phyloP scores from a whole-genome alignment of 1,140 invertebrate genomes.

The Palaemon carinicauda region DNA sequence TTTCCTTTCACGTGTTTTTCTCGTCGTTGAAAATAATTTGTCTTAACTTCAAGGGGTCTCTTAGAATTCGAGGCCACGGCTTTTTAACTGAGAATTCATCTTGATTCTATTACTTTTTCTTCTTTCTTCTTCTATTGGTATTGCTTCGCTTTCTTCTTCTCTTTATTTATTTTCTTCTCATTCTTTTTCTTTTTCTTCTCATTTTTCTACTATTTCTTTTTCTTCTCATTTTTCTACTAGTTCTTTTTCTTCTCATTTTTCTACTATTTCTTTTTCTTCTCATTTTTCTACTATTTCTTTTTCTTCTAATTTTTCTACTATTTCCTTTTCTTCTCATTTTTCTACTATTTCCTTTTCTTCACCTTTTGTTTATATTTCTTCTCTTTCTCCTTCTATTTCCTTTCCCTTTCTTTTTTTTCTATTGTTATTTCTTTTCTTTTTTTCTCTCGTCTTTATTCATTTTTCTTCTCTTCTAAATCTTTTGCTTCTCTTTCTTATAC shows the following conservation, averaged over 20 bases:
- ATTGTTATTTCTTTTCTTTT: not conserved
- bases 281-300: not conserved
- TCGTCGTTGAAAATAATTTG: no score
- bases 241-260: no score
- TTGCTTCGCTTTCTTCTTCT: not conserved
- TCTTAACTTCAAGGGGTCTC: no score
- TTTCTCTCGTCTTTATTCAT: no score
- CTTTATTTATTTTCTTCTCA: not conserved
- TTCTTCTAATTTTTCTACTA: not conserved
- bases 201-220: not conserved
- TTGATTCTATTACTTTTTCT: not conserved
- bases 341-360: not conserved
- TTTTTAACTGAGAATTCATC: no score
- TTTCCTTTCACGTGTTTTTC: no score
- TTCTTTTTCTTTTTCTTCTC: not conserved
- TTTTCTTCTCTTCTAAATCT: not conserved
- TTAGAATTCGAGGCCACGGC: no score
- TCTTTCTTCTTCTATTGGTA: not conserved
- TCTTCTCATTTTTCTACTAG: not conserved
- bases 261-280: no score
- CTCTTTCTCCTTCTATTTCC: not conserved
- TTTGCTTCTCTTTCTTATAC: not conserved
- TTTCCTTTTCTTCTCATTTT: not conserved
- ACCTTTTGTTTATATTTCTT: not conserved
- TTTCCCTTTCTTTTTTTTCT: not conserved